These are phyloP conservation scores for Lutraria rhynchaena DNA, from an alignment of 1,140 invertebrate genomes.

Conservation along the genomic window DNA sequence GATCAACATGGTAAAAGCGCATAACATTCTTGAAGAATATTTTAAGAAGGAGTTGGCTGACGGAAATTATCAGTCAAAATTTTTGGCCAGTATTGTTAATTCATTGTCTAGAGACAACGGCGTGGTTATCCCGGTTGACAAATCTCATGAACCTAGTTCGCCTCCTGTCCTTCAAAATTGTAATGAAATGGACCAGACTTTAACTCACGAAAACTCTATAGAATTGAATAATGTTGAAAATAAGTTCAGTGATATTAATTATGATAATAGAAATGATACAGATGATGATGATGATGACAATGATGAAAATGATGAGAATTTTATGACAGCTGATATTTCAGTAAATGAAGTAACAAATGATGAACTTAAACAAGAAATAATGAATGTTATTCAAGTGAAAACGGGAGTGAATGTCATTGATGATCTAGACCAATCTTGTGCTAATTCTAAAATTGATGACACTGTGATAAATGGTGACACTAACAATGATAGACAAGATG, in stretches of 20 bases:
- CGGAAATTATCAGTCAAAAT: too few species aligned
- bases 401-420: background rate
- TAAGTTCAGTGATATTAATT: background rate
- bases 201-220: too few species aligned
- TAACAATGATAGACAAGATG: constrained; percentile 25
- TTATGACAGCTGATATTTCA: too few species aligned
- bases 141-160: too few species aligned
- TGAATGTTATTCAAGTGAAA: background rate
- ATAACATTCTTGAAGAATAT: constrained; percentile 10
- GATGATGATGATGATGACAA: background rate
- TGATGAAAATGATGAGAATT: background rate
- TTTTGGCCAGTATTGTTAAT: too few species aligned
- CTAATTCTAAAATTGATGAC: background rate
- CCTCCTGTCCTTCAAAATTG: too few species aligned
- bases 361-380: background rate
- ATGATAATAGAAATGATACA: background rate
- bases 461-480: constrained; percentile 40
- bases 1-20: constrained; percentile 22
- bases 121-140: too few species aligned
- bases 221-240: background rate
- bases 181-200: too few species aligned
- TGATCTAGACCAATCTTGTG: background rate
- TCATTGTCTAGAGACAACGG: too few species aligned
- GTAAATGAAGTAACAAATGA: background rate
- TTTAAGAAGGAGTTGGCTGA: constrained; percentile 50